phyloP scores from a whole-genome alignment of 2,888 invertebrate genomes.

The Spodoptera exigua region DNA sequence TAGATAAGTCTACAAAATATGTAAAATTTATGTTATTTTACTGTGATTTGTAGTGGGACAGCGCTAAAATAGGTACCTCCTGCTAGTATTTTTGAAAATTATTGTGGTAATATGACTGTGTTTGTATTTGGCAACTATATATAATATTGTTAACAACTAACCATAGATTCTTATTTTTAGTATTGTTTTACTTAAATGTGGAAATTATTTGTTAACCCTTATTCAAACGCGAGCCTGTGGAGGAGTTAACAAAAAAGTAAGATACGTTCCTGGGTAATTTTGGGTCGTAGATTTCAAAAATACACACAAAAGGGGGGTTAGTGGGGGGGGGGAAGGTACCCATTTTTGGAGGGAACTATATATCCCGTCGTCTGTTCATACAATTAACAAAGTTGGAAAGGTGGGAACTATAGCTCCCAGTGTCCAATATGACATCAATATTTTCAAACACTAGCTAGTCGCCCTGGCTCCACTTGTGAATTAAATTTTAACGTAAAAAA shows the following conservation, averaged over 20 bases:
- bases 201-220: too few relatives aligned
- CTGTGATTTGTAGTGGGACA: not conserved
- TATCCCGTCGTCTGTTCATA: slow-evolving; percentile 27
- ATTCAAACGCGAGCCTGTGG: slow-evolving; percentile 16
- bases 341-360: slow-evolving; percentile 17
- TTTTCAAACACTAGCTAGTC: slow-evolving; percentile 16
- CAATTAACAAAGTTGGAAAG: slow-evolving; percentile 13
- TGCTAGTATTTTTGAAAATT: too few relatives aligned
- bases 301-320: slow-evolving; percentile 18
- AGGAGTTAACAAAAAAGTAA: slow-evolving; percentile 17
- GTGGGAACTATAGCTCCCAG: slow-evolving; percentile 28
- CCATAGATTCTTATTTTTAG: too few relatives aligned
- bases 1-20: slow-evolving; percentile 1
- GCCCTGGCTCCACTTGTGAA: slow-evolving; percentile 27
- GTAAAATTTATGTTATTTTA: slow-evolving; percentile 8
- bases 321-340: slow-evolving; percentile 19
- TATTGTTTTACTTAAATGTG: too few relatives aligned
- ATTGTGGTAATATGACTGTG: too few relatives aligned
- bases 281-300: slow-evolving; percentile 25
- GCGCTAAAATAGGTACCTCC: too few relatives aligned
- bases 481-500: slow-evolving; percentile 18
- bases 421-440: slow-evolving; percentile 23
- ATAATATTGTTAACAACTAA: too few relatives aligned
- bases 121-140: too few relatives aligned
- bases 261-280: slow-evolving; percentile 19